phyloP scores from a whole-genome alignment of 2,113 vertebrate genomes.

The Saguinus imperator region DNA sequence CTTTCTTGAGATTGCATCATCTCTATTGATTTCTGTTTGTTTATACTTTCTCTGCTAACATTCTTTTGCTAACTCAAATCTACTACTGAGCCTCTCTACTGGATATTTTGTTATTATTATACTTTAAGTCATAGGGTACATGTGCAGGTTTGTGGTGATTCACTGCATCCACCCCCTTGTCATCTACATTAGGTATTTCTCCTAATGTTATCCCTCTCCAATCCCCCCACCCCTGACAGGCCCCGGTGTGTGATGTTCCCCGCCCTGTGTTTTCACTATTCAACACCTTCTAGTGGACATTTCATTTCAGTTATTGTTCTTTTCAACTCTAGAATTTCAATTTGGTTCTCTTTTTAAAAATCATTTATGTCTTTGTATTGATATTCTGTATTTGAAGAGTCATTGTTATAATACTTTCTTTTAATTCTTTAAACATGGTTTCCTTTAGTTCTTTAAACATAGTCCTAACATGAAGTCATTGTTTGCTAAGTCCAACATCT shows the following conservation, averaged over 20 bases:
- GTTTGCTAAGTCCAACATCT: background rate
- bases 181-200: too few species aligned
- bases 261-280: too few species aligned
- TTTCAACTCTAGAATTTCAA: background rate
- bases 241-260: too few species aligned
- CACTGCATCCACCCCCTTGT: too few species aligned
- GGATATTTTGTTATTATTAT: too few species aligned
- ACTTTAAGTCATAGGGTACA: too few species aligned
- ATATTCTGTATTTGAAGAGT: background rate
- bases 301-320: background rate
- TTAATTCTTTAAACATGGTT: background rate
- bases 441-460: background rate
- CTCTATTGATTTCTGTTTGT: background rate
- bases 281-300: background rate
- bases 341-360: background rate
- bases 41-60: background rate
- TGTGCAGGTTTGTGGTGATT: too few species aligned
- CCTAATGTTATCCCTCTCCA: too few species aligned
- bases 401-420: background rate
- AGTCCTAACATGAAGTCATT: background rate
- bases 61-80: background rate
- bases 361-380: background rate
- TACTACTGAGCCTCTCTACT: background rate
- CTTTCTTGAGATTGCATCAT: background rate
- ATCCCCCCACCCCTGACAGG: too few species aligned